These are phyloP conservation scores for Melanotaenia duboulayi DNA, from an alignment of 2,113 vertebrate species.

Conservation along the genomic window DNA sequence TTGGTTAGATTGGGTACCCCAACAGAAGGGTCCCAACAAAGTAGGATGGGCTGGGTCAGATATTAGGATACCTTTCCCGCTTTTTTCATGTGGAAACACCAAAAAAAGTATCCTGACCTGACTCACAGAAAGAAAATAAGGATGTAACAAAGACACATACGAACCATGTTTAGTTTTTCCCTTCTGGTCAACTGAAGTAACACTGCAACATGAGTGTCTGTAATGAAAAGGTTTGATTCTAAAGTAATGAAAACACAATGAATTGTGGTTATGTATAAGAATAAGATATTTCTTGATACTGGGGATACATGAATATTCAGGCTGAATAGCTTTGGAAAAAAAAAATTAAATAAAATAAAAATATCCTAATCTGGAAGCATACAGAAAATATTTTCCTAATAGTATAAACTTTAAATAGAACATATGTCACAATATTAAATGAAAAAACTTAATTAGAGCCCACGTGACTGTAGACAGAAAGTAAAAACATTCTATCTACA, in stretches of 20 bases:
- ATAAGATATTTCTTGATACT: neutral
- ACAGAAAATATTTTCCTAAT: slow-evolving; percentile 18
- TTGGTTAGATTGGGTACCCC: too few species aligned
- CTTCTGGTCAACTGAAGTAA: too few species aligned
- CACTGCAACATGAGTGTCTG: neutral
- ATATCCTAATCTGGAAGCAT: slow-evolving; percentile 23
- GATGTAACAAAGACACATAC: too few species aligned
- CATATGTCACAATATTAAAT: neutral
- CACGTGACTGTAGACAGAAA: neutral
- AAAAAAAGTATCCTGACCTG: too few species aligned
- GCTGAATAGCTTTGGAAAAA: slow-evolving; percentile 26
- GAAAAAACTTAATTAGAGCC: neutral
- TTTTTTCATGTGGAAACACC: too few species aligned
- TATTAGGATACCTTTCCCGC: too few species aligned
- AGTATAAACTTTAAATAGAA: neutral
- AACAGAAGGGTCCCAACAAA: too few species aligned
- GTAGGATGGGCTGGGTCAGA: too few species aligned
- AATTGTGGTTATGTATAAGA: neutral
- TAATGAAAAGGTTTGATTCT: neutral
- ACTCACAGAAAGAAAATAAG: too few species aligned
- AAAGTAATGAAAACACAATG: neutral
- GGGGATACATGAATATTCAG: slow-evolving; percentile 3
- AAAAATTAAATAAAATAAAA: slow-evolving; percentile 52
- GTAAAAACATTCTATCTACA: neutral
- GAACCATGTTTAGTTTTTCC: too few species aligned